Base-by-base conservation (phyloP, 2,888 invertebrate genomes). In the Melanostoma scalare region DNA sequence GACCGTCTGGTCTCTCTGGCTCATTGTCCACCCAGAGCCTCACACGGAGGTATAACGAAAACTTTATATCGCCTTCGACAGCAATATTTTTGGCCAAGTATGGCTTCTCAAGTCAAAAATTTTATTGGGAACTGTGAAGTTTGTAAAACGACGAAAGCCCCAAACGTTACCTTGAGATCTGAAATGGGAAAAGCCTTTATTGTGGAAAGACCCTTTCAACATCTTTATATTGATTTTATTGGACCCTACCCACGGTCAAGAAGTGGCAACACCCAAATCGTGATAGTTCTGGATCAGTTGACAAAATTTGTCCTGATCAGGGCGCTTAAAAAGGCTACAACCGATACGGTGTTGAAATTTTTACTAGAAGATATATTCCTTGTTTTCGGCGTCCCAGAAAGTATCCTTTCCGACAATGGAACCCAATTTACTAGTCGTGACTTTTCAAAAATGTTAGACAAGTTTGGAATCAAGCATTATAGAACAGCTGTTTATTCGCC, bases 361-460 rank as follows among this genome's bases (percentile, higher is more conserved):
- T 42, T 53, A 8, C 40, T 8, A 2, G 67, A 67, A 3, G 33
- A 67, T 6, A 3, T 73, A 4, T 73, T 63, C n/a, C 38, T n/a
- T 1, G 3, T 63, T 1, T 73, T 73, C 10, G 63, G 56, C 0
- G 74, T 74, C 2, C 74, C 74, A 0, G 56, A 65, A 38, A 46
- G 52, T 33, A 52, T 52, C n/a, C 4, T 33, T 9, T 61, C 61
- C 35, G 61, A 61, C 46, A 61, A 61, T 20, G 48, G 61, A 3
- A 36, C 33, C 10, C 48, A 61, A 61, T 61, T 61, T 3, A n/a
- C 20, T 31, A 52, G 65, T 31, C 50, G 9, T 3, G 65, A 65
- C 20, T 65, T 65, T 31, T 30, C n/a, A 4, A 52, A 52, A n/a
- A 20, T 50, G 31, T 6, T 65, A 10, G 9, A 9, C n/a, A 10